Conservation (phyloP, 2,888 invertebrate genomes). For the Ornithoptera alexandrae region DNA sequence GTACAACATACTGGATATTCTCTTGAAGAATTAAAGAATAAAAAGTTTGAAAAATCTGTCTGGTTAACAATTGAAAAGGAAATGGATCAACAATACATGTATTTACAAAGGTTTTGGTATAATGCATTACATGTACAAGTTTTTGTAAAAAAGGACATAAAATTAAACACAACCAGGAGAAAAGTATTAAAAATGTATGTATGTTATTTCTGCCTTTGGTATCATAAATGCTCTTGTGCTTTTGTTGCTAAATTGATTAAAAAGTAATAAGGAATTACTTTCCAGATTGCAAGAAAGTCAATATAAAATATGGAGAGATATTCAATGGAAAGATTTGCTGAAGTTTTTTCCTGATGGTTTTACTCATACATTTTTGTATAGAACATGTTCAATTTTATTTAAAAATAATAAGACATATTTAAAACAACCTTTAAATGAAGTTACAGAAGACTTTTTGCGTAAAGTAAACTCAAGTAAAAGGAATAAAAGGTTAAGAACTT, state of each 20-base stretch:
- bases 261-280: constrained; percentile 28
- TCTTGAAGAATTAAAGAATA: constrained; percentile 55
- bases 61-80: constrained; percentile 55
- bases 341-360: constrained; percentile 58
- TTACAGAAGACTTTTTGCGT: constrained; percentile 44
- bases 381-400: constrained; percentile 36
- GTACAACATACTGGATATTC: constrained; percentile 47
- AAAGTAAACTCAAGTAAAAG: constrained; percentile 33
- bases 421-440: constrained; percentile 45
- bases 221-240: neutral
- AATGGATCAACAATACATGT: constrained; percentile 47
- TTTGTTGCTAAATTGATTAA: neutral
- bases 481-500: constrained; percentile 52
- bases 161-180: constrained; percentile 48
- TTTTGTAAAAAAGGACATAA: constrained; percentile 55
- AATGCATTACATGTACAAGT: constrained; percentile 57
- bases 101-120: constrained; percentile 59
- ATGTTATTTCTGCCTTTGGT: neutral
- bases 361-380: constrained; percentile 54
- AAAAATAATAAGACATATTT: constrained; percentile 39
- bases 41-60: constrained; percentile 49
- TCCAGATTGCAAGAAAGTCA: constrained; percentile 50
- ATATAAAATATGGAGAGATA: constrained; percentile 63
- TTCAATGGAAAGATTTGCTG: constrained; percentile 60
- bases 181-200: constrained; percentile 56